phyloP scores from a whole-genome alignment of 2,888 invertebrate genomes.

The Archaeoteleia sp. region DNA sequence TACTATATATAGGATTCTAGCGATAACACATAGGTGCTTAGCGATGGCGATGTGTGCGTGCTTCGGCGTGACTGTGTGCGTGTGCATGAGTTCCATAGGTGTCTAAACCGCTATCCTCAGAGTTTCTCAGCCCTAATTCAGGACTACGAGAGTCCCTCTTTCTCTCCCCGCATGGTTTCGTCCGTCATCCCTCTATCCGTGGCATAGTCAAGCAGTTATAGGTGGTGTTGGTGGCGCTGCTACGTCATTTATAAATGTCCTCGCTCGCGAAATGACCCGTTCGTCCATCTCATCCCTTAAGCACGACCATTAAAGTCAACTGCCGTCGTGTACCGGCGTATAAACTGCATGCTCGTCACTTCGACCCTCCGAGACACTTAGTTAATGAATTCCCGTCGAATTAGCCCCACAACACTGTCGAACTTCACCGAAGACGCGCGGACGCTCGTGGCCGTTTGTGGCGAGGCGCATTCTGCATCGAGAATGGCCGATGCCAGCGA shows the following conservation, averaged over 20 bases:
- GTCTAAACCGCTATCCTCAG: slow-evolving; percentile 71
- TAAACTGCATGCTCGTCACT: slow-evolving; percentile 58
- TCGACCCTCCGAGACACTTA: slow-evolving; percentile 57
- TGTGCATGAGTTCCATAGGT: too few species aligned
- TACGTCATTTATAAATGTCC: slow-evolving; percentile 74
- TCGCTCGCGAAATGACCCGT: slow-evolving; percentile 72
- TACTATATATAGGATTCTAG: slow-evolving; percentile 47
- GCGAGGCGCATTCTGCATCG: too few species aligned
- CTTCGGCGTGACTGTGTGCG: too few species aligned
- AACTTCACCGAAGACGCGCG: too few species aligned
- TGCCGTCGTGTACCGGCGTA: slow-evolving; percentile 57
- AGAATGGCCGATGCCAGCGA: too few species aligned
- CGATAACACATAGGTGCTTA: slow-evolving; percentile 44
- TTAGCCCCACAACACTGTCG: slow-evolving; percentile 51
- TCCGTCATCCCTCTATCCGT: slow-evolving; percentile 39
- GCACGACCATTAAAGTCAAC: slow-evolving; percentile 72
- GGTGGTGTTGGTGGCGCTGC: slow-evolving; percentile 61
- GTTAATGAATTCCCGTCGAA: slow-evolving; percentile 62
- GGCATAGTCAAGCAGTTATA: slow-evolving; percentile 64
- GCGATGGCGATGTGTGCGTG: slow-evolving; percentile 21
- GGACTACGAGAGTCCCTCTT: slow-evolving; percentile 12
- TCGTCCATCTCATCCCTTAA: slow-evolving; percentile 73
- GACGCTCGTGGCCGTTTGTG: too few species aligned
- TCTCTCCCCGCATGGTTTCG: slow-evolving; percentile 31
- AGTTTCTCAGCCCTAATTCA: slow-evolving; percentile 66